Conservation (phyloP, 2,113 vertebrate genomes). For the Gopherus flavomarginatus region DNA sequence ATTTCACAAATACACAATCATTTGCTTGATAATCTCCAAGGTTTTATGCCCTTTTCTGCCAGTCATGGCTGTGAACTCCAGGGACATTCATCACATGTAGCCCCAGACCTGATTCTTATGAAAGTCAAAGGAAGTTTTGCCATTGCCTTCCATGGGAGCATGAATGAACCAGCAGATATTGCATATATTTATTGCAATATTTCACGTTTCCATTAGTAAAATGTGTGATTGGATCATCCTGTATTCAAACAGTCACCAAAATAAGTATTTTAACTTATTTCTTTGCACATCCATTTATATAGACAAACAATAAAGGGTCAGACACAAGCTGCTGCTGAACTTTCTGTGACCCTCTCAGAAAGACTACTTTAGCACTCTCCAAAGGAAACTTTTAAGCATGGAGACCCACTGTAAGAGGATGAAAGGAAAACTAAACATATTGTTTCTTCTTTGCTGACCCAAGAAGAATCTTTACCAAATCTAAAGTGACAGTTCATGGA, state of each 20-base stretch:
- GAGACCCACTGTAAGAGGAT: not conserved
- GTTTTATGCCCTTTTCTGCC: not conserved
- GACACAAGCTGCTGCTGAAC: slow-evolving; percentile 41
- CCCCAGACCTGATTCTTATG: not conserved
- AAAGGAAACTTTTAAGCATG: not conserved
- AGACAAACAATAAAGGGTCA: slow-evolving; percentile 37
- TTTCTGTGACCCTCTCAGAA: slow-evolving; percentile 29
- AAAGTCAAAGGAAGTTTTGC: slow-evolving; percentile 52
- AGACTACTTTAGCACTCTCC: not conserved
- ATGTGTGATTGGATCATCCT: slow-evolving; percentile 41
- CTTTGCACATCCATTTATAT: slow-evolving; percentile 11
- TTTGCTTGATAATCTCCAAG: not conserved
- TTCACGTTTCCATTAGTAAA: slow-evolving; percentile 47
- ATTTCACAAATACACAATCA: slow-evolving; percentile 16
- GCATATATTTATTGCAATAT: slow-evolving; percentile 37
- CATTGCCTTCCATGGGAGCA: not conserved
- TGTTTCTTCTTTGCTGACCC: not conserved
- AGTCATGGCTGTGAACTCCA: not conserved
- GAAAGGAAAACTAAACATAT: not conserved
- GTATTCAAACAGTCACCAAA: slow-evolving; percentile 48
- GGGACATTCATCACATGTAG: not conserved
- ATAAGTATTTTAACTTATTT: slow-evolving; percentile 55
- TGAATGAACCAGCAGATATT: not conserved
- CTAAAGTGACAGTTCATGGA: not conserved
- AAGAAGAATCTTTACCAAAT: not conserved